Evolutionary conservation across 1,140 invertebrate genomes (phyloP), one percentile per base, ranked within the genome.

Genomic region (Pollicipes pollicipes): DNA sequence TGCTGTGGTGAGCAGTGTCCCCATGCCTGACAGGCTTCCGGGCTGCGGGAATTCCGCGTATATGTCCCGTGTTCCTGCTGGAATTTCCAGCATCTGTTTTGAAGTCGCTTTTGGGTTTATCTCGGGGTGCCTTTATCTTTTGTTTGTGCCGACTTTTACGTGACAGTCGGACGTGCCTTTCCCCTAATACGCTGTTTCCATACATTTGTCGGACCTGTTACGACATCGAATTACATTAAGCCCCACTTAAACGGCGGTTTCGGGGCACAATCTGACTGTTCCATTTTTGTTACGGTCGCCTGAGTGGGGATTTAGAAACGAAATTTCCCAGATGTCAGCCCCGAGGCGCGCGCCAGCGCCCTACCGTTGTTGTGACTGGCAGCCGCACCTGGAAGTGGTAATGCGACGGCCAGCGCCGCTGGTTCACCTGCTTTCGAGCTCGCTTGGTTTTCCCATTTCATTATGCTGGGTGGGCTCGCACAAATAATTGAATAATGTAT

Each of bases 221-320:
- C 45, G 45, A 58, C 45, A 58, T 58, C 24, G 45, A 58, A 58
- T 58, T 58, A 58, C 45, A 58, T 58, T 58, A 58, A 58, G 45
- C 45, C 13, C 24, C 45, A 58, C 45, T 58, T 58, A 58, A 21
- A 21, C 45, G 45, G 45, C 21, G 17, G 17, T 21, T n/a, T 58
- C 45, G 45, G 45, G 17, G 2, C 45, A 10, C 2, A 58, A 58
- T 58, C 45, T 58, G 45, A 58, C 17, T 58, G 45, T 58, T 58
- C 45, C 45, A 58, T 58, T 58, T 58, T 58, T 58, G 45, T 58
- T 21, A 58, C 45, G 2, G 45, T 21, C 45, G 3, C 45, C 45
- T 58, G 45, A 58, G 45, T 58, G 45, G 17, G 45, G 45, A 58
- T 58, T 58, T 58, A 21, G 21, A 58, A 21, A 21, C 45, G 45